A percentile compares a stretch with the other conserved stretches of the same genome.
phyloP scores from a whole-genome alignment of 2,113 vertebrate species.

The Pandion haliaetus region DNA sequence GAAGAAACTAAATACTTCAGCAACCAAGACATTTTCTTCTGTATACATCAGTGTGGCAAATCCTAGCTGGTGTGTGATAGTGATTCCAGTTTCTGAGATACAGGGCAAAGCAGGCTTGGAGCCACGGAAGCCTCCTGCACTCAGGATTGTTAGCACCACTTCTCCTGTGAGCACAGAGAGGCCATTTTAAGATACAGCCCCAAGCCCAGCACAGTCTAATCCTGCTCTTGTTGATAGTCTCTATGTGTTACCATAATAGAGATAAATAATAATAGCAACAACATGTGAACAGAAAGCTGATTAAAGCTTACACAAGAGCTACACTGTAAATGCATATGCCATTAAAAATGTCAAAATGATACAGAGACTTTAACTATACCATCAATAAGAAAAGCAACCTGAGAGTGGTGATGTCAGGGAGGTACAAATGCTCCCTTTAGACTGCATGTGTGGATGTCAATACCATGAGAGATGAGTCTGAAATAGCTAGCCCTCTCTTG shows the following conservation, averaged over 20 bases:
- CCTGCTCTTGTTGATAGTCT: not conserved
- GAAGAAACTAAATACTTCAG: not conserved
- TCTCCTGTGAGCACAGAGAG: not conserved
- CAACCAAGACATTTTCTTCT: not conserved
- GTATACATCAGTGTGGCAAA: not conserved
- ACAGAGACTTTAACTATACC: conserved; percentile 32
- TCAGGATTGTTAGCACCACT: not conserved
- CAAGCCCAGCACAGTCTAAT: not conserved
- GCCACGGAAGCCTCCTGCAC: accelerated
- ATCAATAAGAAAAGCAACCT: conserved; percentile 45
- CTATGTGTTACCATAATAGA: not conserved
- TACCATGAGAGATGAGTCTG: not conserved
- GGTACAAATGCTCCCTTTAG: conserved; percentile 4
- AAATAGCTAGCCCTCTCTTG: not conserved
- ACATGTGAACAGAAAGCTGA: conserved; percentile 33
- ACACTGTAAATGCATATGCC: conserved; percentile 33
- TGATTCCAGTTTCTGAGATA: not conserved
- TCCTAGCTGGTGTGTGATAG: not conserved
- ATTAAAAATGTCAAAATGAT: conserved; percentile 51
- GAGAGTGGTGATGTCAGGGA: conserved; percentile 1
- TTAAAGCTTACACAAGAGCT: conserved; percentile 29
- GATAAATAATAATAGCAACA: conserved; percentile 57
- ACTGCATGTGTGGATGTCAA: not conserved
- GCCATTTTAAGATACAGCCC: not conserved
- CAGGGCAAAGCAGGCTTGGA: not conserved